phyloP scores from a whole-genome alignment of 2,797 vertebrate genomes.

The Neoniphon sammara region DNA sequence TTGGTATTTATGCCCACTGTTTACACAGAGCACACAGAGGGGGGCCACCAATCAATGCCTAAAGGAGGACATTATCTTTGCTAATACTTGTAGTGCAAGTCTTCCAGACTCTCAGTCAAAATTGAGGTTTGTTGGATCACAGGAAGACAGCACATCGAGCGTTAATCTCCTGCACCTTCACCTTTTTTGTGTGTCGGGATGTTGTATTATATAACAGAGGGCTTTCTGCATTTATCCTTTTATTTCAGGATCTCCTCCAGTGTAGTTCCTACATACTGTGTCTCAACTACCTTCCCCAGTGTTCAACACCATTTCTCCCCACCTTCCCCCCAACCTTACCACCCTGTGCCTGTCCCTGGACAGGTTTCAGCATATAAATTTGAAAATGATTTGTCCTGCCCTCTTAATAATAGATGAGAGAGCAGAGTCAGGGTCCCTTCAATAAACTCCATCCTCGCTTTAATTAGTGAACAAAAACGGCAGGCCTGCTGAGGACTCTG shows the following conservation, averaged over 20 bases:
- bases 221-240: slow-evolving; percentile 40
- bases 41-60: slow-evolving; percentile 81
- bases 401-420: slow-evolving; percentile 98
- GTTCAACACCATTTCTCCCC: slow-evolving; percentile 66
- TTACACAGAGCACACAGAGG: slow-evolving; percentile 81
- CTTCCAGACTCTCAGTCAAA: slow-evolving; percentile 41
- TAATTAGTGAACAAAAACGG: slow-evolving; percentile 92
- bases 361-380: slow-evolving; percentile 95
- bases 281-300: slow-evolving; percentile 64
- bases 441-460: slow-evolving; percentile 93
- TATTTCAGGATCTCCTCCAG: slow-evolving; percentile 43
- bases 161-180: slow-evolving; percentile 34
- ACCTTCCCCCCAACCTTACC: slow-evolving; percentile 66
- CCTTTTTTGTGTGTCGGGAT: slow-evolving; percentile 18
- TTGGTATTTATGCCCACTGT: slow-evolving; percentile 84
- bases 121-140: slow-evolving; percentile 54
- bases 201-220: slow-evolving; percentile 48
- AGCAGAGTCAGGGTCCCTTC: slow-evolving; percentile 92
- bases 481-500: slow-evolving; percentile 89
- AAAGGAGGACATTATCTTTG: slow-evolving; percentile 69
- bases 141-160: slow-evolving; percentile 41
- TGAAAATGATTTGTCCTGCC: slow-evolving; percentile 98
- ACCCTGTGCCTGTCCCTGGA: slow-evolving; percentile 84
- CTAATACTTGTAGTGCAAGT: slow-evolving; percentile 60
- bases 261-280: slow-evolving; percentile 39